These are phyloP conservation scores for Lepidochrysops patricia DNA, from an alignment of 2,888 invertebrate species.

Conservation along the genomic window DNA sequence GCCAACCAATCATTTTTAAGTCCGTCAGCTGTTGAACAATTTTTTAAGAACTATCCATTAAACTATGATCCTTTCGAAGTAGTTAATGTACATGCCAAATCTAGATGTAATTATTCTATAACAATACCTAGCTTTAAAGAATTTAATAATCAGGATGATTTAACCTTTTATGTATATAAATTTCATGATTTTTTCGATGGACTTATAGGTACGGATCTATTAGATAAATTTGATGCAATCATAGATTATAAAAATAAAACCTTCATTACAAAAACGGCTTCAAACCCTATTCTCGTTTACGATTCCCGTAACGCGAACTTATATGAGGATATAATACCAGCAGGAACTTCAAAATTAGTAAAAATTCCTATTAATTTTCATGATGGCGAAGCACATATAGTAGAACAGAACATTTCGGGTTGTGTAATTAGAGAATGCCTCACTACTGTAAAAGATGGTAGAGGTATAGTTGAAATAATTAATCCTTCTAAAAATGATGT, in stretches of 20 bases:
- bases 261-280: conserved; percentile 19
- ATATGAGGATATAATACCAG: conserved; percentile 2
- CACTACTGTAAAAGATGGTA: neutral
- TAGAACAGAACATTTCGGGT: neutral
- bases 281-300: neutral
- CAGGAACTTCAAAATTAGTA: neutral
- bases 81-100: conserved; percentile 7
- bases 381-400: neutral
- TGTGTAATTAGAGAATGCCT: neutral
- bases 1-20: conserved; percentile 17
- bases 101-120: conserved; percentile 11
- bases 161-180: conserved; percentile 27
- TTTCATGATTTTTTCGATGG: conserved; percentile 32
- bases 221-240: conserved; percentile 24
- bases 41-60: conserved; percentile 6
- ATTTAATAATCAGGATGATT: conserved; percentile 12
- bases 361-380: conserved; percentile 1
- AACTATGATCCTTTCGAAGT: conserved; percentile 15
- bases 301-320: neutral
- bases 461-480: neutral
- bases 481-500: neutral
- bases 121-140: conserved; percentile 14
- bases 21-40: conserved; percentile 13
- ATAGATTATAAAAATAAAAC: conserved; percentile 26
- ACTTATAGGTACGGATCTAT: conserved; percentile 27